phyloP scores from a whole-genome alignment of 1,140 invertebrate species.

The Bombus haemorrhoidalis region DNA sequence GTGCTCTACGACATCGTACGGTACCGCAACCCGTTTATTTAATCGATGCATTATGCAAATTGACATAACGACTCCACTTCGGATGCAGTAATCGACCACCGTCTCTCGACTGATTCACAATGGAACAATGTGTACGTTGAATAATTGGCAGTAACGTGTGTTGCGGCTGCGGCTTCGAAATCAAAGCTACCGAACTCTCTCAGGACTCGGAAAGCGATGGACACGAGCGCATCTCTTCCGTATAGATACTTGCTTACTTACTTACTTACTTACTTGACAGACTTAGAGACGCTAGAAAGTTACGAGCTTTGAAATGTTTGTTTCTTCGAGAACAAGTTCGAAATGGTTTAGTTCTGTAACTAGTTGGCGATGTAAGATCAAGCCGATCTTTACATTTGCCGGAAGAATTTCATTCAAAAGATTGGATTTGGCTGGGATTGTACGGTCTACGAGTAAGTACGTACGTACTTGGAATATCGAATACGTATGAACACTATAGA shows the following conservation, averaged over 20 bases:
- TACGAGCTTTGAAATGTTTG: not conserved
- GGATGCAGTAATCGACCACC: constrained; percentile 71
- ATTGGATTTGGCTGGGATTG: too few relatives aligned
- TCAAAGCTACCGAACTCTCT: constrained; percentile 55
- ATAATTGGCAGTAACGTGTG: constrained; percentile 64
- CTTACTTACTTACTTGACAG: too few relatives aligned
- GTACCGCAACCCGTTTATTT: constrained; percentile 69
- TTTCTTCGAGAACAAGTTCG: not conserved
- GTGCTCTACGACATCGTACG: constrained; percentile 61
- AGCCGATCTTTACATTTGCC: too few relatives aligned
- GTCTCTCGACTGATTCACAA: constrained; percentile 68
- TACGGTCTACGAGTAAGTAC: too few relatives aligned
- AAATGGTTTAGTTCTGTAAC: not conserved
- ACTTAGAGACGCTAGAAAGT: too few relatives aligned
- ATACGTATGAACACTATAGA: too few relatives aligned
- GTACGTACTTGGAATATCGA: too few relatives aligned
- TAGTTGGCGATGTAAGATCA: not conserved
- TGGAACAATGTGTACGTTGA: constrained; percentile 63
- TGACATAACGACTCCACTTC: constrained; percentile 71
- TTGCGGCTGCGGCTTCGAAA: constrained; percentile 47
- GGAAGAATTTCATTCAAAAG: too few relatives aligned
- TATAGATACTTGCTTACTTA: not conserved
- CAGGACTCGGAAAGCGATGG: not conserved
- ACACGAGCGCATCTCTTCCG: not conserved
- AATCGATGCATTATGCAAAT: constrained; percentile 77